Evolutionary conservation across 1,140 invertebrate genomes (phyloP), one percentile per base, ranked within the genome.

Genomic region (Ceratosolen solmsi): DNA sequence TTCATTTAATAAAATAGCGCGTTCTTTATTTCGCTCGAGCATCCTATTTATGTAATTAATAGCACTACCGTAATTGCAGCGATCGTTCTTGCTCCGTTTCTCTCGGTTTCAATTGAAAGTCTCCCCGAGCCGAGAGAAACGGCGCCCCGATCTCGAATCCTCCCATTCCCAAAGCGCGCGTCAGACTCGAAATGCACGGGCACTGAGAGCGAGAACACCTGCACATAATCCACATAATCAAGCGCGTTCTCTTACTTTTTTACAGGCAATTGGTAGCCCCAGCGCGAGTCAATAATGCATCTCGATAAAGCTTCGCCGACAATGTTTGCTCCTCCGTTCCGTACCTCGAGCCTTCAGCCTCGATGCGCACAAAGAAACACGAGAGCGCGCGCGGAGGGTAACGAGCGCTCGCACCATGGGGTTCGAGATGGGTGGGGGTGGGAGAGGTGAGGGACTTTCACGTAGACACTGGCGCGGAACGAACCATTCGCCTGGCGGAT

Each of bases 381-480:
- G 58, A 76, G 54, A 25, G 11, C 33, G 38, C 60, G 54, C 22
- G 17, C 33, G 2, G n/a, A 78, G 54, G 65, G 46, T 33, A 56
- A 60, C 38, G 25, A 60, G 73, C 17, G 8, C 33, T 38, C 5
- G 46, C 76, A 25, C 54, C 49, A 56, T 25, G 22, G 30, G 4
- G 3, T 1, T 2, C 30, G 20, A 9, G 46, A n/a, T 25, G 56
- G 74, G 17, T 51, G 11, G 51, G 20, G 11, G 15, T 11, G 30
- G 17, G 1, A 9, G 30, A 17, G 20, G 17, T 27, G 27, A 49
- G 36, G 74, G 25, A 25, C 25, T 36, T 33, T 38, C 30, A 56
- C 58, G 11, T 58, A 76, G 74, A 76, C 60, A 54, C 15, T 49
- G 73, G 51, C 20, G 60, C 27, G 75, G 60, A 68, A 78, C 60